Evolutionary conservation across 1,140 invertebrate genomes (phyloP), one percentile per base, ranked within the genome.

Genomic region (Drosophila parabipectinata): DNA sequence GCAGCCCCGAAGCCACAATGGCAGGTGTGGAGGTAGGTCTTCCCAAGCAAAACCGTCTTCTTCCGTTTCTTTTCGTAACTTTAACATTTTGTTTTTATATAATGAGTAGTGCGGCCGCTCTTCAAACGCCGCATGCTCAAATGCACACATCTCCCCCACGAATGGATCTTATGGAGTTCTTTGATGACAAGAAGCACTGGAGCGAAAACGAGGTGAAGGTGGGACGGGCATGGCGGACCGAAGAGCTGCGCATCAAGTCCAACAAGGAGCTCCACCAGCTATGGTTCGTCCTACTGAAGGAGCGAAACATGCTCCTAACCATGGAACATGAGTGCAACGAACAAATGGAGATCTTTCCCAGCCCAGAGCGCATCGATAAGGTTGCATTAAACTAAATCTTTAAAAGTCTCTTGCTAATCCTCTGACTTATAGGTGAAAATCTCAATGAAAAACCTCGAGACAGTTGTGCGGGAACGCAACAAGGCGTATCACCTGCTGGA

Each of bases 181-280:
- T 99, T 92, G 98, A 99, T 93, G 92, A 95, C 50, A 93, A 95
- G 81, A 95, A 97, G 69, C 98, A 98, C 92, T 99, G 97, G 97
- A 95, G 94, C 50, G 94, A 95, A 88, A 91, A 93, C 18, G 95
- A 95, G 92, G 94, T 99, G 6, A 95, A 95, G 93, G 94, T 95
- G 64, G 98, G 99, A 7, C 94, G 98, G 87, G 94, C 96, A 1
- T 99, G 98, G 98, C 96, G 92, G 72, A 92, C 93, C 45, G 98
- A 99, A 82, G 99, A 99, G 92, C 92, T 99, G 26, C 93, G 98
- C 87, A 94, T 99, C 32, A 99, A 99, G 93, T 98, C 97, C 53
- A 99, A 99, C 92, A 93, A 95, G 51, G 99, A 99, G 93, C 94
- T 99, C 47, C 99, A 99, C 87, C 99, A 99, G 94, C 93, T 99